Conservation (phyloP, 2,797 vertebrate species). For the Nasua narica region DNA sequence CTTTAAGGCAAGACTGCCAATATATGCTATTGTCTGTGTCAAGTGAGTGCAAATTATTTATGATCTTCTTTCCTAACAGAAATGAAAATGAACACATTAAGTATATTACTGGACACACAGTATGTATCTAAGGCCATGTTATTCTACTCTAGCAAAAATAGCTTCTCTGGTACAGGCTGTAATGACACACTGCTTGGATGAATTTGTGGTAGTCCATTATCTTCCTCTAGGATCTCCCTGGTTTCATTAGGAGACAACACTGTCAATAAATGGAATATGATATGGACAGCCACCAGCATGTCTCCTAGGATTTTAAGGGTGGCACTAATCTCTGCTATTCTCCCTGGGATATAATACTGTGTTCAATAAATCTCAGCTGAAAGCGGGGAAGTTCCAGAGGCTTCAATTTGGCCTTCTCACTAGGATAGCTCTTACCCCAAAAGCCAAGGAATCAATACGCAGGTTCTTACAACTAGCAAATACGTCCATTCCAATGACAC, state of each 20-base stretch:
- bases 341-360: not conserved
- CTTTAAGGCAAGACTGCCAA: not conserved
- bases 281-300: not conserved
- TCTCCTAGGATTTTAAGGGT: not conserved
- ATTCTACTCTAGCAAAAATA: not conserved
- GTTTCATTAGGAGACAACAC: not conserved
- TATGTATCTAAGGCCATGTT: not conserved
- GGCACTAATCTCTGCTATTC: not conserved
- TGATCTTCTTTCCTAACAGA: not conserved
- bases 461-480: not conserved
- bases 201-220: not conserved
- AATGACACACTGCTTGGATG: not conserved
- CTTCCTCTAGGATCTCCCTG: not conserved
- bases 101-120: not conserved
- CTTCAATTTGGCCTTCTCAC: not conserved
- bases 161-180: not conserved
- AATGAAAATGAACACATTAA: not conserved
- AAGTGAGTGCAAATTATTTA: not conserved
- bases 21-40: not conserved
- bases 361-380: not conserved
- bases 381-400: not conserved
- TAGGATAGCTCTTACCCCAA: not conserved
- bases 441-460: not conserved
- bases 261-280: not conserved
- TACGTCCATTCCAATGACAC: not conserved